Base-by-base conservation (phyloP, 2,888 invertebrate species). In the Volucella bombylans region DNA sequence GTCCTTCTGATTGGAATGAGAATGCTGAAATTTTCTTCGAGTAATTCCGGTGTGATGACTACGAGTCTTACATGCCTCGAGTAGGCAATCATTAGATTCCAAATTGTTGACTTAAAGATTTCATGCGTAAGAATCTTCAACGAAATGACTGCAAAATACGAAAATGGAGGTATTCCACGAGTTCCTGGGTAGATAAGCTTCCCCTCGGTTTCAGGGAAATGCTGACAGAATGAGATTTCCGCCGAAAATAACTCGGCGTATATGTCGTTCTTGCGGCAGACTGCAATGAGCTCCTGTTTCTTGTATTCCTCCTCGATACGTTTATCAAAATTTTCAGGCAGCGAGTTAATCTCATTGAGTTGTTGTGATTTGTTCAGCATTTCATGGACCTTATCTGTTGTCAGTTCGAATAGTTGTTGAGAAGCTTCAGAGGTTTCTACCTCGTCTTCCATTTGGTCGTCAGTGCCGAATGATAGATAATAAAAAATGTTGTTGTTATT, bases 401-500 rank as follows among this genome's bases (percentile, higher is more conserved):
- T 89, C n/a, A 91, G 47, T 31, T 89, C 89, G 12, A 86, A 88
- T 6, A 88, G 15, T 2, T 69, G 74, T 31, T 45, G 41, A 31
- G 31, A 31, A 38, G 54, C 87, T 62, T 59, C 79, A 67, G 87
- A 81, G 74, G 45, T 80, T 0, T 78, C 61, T 3, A 15, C 67
- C n/a, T 61, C 71, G 15, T 73, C 45, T 3, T 47, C 50, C 4
- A 57, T 31, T 1, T 45, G 14, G 14, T 45, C n/a, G 9, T 39
- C 43, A 6, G 31, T 31, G 15, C 67, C 45, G 73, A 90, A 89
- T n/a, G 80, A 80, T 6, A 89, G 78, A 45, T 88, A 87, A 86
- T 91, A 90, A 61, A 91, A 91, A 10, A 91, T 89, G 61, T 91
- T 91, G 73, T 91, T 91, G 47, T 89, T 88, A 72, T 90, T 91